Evolutionary conservation across 2,888 invertebrate species (phyloP).

Genomic region (Phrixothrix hirtus): DNA sequence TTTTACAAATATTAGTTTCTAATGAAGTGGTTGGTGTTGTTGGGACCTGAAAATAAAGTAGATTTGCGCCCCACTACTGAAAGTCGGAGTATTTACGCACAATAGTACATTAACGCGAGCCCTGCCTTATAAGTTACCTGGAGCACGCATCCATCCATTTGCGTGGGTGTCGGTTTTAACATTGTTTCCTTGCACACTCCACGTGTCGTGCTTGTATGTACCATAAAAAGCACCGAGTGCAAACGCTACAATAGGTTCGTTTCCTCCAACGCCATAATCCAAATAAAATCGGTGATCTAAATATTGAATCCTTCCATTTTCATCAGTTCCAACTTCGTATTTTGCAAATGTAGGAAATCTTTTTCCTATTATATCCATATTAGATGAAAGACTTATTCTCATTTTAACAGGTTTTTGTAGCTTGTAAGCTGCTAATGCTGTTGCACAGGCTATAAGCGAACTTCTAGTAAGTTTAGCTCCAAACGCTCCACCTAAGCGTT

Average conservation of each 20-base stretch:
- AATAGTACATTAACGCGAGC: too few relatives aligned
- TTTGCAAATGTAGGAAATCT: conserved; percentile 63
- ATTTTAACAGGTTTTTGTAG: conserved; percentile 70
- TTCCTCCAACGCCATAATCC: conserved; percentile 60
- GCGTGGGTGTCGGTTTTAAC: conserved; percentile 66
- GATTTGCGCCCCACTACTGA: conserved; percentile 1
- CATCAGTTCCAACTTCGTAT: conserved; percentile 69
- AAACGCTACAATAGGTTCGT: conserved; percentile 58
- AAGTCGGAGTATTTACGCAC: too few relatives aligned
- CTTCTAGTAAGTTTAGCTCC: conserved; percentile 75
- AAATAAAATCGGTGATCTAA: conserved; percentile 61
- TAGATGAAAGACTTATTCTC: conserved; percentile 70
- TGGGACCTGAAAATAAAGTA: too few relatives aligned
- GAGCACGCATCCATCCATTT: conserved; percentile 68
- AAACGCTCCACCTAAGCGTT: conserved; percentile 79
- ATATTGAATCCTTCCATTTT: conserved; percentile 69
- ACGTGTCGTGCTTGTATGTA: conserved; percentile 64
- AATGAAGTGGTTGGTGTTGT: too few relatives aligned
- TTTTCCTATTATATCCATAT: conserved; percentile 72
- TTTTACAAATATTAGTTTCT: too few relatives aligned
- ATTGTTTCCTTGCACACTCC: conserved; percentile 56
- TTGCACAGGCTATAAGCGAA: conserved; percentile 63
- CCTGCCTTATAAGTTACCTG: conserved; percentile 67
- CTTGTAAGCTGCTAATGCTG: conserved; percentile 70
- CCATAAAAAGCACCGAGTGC: conserved; percentile 56